phyloP scores from a whole-genome alignment of 2,888 invertebrate genomes.

The Alsophila aescularia region DNA sequence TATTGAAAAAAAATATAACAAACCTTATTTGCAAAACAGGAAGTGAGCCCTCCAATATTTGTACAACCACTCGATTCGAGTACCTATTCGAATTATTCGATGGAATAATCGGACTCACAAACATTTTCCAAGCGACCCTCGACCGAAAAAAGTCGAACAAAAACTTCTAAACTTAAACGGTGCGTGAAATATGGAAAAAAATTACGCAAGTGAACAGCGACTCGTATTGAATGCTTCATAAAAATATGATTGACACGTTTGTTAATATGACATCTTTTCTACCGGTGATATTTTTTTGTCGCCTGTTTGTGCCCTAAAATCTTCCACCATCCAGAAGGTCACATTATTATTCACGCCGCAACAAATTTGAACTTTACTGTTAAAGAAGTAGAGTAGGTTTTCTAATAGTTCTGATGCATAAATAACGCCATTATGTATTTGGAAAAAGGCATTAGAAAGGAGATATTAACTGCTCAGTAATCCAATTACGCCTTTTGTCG shows the following conservation, averaged over 20 bases:
- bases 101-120: constrained; percentile 57
- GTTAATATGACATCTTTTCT: constrained; percentile 83
- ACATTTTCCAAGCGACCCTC: constrained; percentile 57
- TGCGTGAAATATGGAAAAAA: constrained; percentile 79
- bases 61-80: constrained; percentile 52
- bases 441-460: constrained; percentile 59
- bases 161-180: constrained; percentile 61
- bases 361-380: background rate
- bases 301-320: constrained; percentile 59
- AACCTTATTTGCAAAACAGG: constrained; percentile 57
- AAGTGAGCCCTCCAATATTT: constrained; percentile 59
- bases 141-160: constrained; percentile 57
- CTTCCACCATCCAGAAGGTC: constrained; percentile 25
- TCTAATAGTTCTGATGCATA: background rate
- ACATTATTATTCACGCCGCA: constrained; percentile 16
- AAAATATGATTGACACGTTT: constrained; percentile 85
- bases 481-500: constrained; percentile 83
- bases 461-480: constrained; percentile 81
- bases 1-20: constrained; percentile 16
- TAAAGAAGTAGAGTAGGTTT: constrained; percentile 27
- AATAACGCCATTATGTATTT: constrained; percentile 20
- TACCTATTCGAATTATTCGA: constrained; percentile 43
- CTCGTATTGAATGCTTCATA: constrained; percentile 76
- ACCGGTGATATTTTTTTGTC: constrained; percentile 84
- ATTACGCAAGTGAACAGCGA: constrained; percentile 80